phyloP scores from a whole-genome alignment of 2,888 invertebrate genomes.

The Homarus gammarus region DNA sequence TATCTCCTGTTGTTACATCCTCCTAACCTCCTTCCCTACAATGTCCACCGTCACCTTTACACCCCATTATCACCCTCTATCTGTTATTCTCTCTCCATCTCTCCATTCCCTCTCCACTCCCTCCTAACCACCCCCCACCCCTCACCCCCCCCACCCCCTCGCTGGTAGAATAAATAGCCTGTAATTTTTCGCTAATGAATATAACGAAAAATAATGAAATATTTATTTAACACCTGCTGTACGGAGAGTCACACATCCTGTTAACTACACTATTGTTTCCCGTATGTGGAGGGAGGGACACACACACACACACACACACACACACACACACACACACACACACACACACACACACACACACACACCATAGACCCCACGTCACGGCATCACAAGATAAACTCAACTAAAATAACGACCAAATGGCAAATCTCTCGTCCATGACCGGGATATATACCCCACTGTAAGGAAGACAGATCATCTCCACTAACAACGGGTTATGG shows the following conservation, averaged over 20 bases:
- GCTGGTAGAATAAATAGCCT: not conserved
- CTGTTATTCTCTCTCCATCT: not conserved
- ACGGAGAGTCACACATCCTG: not conserved
- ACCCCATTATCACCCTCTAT: not conserved
- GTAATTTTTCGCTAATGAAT: not conserved
- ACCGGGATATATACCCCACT: too few species aligned
- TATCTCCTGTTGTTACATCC: not conserved
- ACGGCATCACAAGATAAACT: too few species aligned
- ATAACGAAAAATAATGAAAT: not conserved
- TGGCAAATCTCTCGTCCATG: too few species aligned
- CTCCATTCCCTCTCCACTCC: not conserved
- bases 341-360: too few species aligned
- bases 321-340: too few species aligned
- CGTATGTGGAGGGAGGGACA: too few species aligned
- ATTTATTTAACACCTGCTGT: not conserved
- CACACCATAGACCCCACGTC: too few species aligned
- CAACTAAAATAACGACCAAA: too few species aligned
- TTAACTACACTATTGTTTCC: not conserved
- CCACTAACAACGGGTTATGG: too few species aligned
- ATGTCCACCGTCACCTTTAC: not conserved
- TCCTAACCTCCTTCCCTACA: not conserved
- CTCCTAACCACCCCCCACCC: not conserved
- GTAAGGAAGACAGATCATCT: too few species aligned
- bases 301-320: too few species aligned
- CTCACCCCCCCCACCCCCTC: not conserved